Evolutionary conservation across 2,888 invertebrate species (phyloP).

Genomic region (Sepioteuthis lessoniana): DNA sequence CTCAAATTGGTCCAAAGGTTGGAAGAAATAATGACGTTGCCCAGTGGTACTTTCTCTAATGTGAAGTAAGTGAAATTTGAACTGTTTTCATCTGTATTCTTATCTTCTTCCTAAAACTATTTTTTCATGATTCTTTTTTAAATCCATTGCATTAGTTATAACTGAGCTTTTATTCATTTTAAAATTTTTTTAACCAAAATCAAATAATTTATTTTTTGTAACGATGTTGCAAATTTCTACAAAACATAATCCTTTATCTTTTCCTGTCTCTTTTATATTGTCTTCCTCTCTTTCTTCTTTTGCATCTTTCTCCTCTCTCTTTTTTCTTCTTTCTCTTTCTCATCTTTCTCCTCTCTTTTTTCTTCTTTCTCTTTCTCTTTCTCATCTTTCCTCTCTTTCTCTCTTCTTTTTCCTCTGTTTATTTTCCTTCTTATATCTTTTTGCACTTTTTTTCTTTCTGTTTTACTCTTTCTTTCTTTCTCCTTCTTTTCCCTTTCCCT

Average conservation of each 20-base stretch:
- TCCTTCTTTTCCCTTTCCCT: no score
- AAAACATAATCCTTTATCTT: neutral
- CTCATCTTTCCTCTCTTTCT: neutral
- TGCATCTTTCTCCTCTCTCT: neutral
- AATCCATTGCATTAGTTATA: neutral
- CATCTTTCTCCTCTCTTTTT: neutral
- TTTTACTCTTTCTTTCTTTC: no score
- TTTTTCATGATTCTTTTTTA: neutral
- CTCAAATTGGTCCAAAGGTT: neutral
- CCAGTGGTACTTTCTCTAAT: slow-evolving; percentile 34
- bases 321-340: neutral
- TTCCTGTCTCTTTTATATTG: neutral
- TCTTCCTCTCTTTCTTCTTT: neutral
- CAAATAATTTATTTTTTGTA: no score
- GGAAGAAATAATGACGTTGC: slow-evolving; percentile 43
- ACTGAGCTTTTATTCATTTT: no score
- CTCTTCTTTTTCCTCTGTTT: no score
- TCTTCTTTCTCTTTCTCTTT: neutral
- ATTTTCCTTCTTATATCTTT: no score
- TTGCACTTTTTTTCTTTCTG: no score
- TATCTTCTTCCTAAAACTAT: neutral
- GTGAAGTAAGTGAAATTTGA: neutral
- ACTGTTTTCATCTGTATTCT: neutral
- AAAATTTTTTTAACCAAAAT: no score
- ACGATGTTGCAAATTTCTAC: no score